phyloP scores from a whole-genome alignment of 2,797 vertebrate species.

The Girardinus metallicus region DNA sequence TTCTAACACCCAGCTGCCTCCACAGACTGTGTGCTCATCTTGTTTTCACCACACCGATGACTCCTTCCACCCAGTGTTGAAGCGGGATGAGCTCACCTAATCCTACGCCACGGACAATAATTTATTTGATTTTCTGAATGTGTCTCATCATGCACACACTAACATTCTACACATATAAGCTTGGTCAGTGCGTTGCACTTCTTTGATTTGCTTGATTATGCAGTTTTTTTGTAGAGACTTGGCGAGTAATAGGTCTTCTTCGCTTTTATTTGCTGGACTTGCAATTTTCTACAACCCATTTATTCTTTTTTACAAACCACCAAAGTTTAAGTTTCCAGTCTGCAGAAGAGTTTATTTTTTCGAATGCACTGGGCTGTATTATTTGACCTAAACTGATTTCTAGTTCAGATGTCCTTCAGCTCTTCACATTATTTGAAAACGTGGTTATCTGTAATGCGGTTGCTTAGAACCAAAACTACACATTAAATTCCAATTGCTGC shows the following conservation, averaged over 20 bases:
- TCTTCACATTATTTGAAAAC: slow-evolving; percentile 20
- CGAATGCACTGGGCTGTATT: slow-evolving; percentile 56
- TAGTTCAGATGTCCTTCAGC: slow-evolving; percentile 31
- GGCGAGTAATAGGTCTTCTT: slow-evolving; percentile 26
- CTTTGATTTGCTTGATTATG: slow-evolving; percentile 45
- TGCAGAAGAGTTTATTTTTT: slow-evolving; percentile 31
- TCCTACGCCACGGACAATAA: slow-evolving; percentile 80
- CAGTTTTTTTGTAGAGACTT: slow-evolving; percentile 13
- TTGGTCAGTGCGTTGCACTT: slow-evolving; percentile 34
- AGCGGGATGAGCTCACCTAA: slow-evolving; percentile 44
- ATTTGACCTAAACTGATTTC: slow-evolving; percentile 12
- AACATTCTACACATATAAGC: slow-evolving; percentile 31
- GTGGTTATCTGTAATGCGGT: slow-evolving; percentile 19
- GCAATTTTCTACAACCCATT: slow-evolving; percentile 28
- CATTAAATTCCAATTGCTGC: slow-evolving; percentile 35
- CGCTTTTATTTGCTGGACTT: slow-evolving; percentile 10
- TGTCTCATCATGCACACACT: slow-evolving; percentile 55
- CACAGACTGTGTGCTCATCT: slow-evolving; percentile 63
- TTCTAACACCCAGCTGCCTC: slow-evolving; percentile 78
- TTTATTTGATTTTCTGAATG: slow-evolving; percentile 88
- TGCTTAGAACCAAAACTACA: slow-evolving; percentile 24
- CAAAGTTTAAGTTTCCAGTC: slow-evolving; percentile 30
- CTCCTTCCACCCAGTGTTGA: slow-evolving; percentile 29
- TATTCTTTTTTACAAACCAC: slow-evolving; percentile 34
- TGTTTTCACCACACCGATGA: slow-evolving; percentile 27